Evolutionary conservation across 2,113 vertebrate species (phyloP).

Genomic region (Odobenus rosmarus): DNA sequence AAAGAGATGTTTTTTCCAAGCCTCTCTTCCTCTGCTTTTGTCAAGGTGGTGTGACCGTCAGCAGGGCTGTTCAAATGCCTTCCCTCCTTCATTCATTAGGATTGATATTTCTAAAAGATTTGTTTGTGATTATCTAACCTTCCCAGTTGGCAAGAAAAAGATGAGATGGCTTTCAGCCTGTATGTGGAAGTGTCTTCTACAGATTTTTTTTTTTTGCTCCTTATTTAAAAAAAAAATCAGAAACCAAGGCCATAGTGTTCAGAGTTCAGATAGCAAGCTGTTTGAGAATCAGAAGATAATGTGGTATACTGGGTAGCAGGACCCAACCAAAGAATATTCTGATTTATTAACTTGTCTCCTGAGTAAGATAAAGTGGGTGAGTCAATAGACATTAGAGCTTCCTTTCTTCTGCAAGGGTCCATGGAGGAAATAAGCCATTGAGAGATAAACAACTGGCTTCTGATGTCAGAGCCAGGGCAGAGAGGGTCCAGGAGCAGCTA

Average conservation of each 20-base stretch:
- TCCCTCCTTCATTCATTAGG: neutral
- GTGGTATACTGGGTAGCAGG: neutral
- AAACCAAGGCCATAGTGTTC: slow-evolving; percentile 31
- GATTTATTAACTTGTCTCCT: slow-evolving; percentile 68
- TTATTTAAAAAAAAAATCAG: neutral
- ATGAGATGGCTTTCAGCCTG: slow-evolving; percentile 16
- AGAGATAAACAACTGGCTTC: slow-evolving; percentile 12
- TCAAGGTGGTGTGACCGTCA: neutral
- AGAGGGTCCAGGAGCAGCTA: neutral
- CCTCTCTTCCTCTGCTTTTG: neutral
- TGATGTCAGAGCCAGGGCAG: neutral
- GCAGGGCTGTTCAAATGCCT: neutral
- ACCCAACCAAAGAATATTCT: slow-evolving; percentile 32
- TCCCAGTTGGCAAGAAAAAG: neutral
- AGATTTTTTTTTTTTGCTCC: neutral
- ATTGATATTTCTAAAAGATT: slow-evolving; percentile 12
- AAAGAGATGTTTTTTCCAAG: neutral
- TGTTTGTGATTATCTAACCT: slow-evolving; percentile 41
- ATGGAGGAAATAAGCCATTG: neutral
- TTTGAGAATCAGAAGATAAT: slow-evolving; percentile 65
- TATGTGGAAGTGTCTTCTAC: neutral
- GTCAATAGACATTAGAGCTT: slow-evolving; percentile 9
- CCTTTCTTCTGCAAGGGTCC: slow-evolving; percentile 22
- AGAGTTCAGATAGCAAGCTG: slow-evolving; percentile 53
- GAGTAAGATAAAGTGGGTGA: slow-evolving; percentile 57